Percentiles rank a stretch among this genome's conserved stretches.
Conservation (phyloP, 2,888 invertebrate genomes). For the Conus canariensis region DNA sequence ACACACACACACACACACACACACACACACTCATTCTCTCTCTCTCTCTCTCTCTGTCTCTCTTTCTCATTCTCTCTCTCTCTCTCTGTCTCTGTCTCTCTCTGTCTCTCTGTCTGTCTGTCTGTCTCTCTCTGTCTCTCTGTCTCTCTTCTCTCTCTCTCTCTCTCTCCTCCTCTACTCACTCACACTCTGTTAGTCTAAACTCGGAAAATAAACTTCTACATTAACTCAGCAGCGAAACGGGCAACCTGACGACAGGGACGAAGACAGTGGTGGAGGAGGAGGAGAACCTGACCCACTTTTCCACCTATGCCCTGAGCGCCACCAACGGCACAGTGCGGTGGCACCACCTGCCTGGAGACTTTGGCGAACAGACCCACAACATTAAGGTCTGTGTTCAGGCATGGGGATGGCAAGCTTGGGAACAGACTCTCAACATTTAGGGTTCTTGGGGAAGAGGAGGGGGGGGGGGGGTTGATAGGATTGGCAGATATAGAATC, state of each 20-base stretch:
- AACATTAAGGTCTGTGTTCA: constrained; percentile 58
- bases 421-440: no score
- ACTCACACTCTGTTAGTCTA: background rate
- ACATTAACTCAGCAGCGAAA: background rate
- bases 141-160: background rate
- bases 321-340: constrained; percentile 68
- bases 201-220: no score
- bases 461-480: no score
- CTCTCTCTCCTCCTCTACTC: background rate
- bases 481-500: no score
- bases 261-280: constrained; percentile 50
- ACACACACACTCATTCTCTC: no score
- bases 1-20: no score
- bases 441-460: no score
- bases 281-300: constrained; percentile 69
- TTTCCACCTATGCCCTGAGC: constrained; percentile 75
- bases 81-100: no score
- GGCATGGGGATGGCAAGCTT: background rate
- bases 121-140: background rate
- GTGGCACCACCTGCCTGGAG: constrained; percentile 75
- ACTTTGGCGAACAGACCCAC: constrained; percentile 63
- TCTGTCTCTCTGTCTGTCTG: background rate
- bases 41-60: background rate
- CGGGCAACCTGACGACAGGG: constrained; percentile 17
- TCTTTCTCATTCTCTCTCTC: background rate